Base-by-base conservation (phyloP, 2,888 invertebrate genomes). In the Tenthredo notha region DNA sequence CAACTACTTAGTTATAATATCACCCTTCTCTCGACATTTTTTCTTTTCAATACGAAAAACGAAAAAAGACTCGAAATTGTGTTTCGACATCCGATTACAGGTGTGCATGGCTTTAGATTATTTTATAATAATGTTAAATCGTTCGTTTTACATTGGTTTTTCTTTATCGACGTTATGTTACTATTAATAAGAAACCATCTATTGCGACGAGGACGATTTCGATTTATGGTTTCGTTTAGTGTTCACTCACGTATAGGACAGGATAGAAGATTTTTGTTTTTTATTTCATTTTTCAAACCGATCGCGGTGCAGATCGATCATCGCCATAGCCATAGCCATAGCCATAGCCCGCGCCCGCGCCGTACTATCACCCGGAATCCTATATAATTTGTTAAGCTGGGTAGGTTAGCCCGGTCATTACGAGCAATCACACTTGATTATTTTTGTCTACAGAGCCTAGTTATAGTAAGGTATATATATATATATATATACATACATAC, bases 341-440 rank as follows among this genome's bases (percentile, higher is more conserved):
- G n/a, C n/a, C n/a, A n/a, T n/a, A n/a, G n/a, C n/a, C n/a, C n/a
- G n/a, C 86, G 61, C 29, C 61, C 25, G 33, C 83, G 47, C 54
- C 75, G 47, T 47, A 82, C 50, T 83, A 84, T 78, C 85, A 82
- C 78, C 58, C 78, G 54, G 61, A 80, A 80, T 61, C 80, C 83
- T 83, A 83, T 92, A 92, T 92, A 92, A 93, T 93, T 92, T 93
- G 92, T 93, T 93, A 92, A 93, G 92, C 91, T 92, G 92, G 92
- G 92, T 92, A 93, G 91, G 92, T 92, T 91, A 91, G 92, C 89
- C 92, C 92, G 91, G 90, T 93, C 92, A 93, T 93, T 92, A 93
- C 92, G 91, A 92, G 92, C 92, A 92, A 92, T 92, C 92, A 92
- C 92, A 92, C 90, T 92, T 93, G 93, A 93, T 93, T 93, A 93